Evolutionary conservation across 2,888 invertebrate species (phyloP).

Genomic region (Scotopteryx bipunctaria): DNA sequence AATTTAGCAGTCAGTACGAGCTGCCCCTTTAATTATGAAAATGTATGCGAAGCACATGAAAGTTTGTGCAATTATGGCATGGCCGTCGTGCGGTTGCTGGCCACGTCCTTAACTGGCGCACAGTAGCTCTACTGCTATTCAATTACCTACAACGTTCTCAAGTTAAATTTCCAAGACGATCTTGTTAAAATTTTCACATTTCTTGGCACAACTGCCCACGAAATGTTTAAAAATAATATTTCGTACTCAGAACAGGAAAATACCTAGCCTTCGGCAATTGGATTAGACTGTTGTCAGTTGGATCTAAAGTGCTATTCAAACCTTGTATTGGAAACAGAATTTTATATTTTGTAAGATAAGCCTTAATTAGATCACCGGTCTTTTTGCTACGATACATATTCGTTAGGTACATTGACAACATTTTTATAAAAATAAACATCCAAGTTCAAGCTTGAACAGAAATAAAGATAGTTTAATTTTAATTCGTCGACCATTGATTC

Average conservation of each 20-base stretch:
- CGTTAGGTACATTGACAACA: no score
- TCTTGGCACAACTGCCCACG: conserved; percentile 30
- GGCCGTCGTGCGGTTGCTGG: conserved; percentile 63
- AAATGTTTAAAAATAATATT: conserved; percentile 27
- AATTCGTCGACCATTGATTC: no score
- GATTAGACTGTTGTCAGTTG: conserved; percentile 21
- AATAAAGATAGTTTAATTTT: no score
- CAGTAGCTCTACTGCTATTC: conserved; percentile 69
- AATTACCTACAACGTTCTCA: conserved; percentile 65
- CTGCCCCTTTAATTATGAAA: conserved; percentile 81
- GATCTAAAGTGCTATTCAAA: conserved; percentile 24
- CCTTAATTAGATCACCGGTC: conserved; percentile 7
- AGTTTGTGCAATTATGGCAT: conserved; percentile 79
- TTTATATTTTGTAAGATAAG: conserved; percentile 12
- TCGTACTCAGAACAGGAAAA: conserved; percentile 12
- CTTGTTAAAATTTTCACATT: conserved; percentile 51
- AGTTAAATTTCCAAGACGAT: conserved; percentile 63
- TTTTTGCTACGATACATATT: background rate
- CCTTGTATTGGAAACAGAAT: conserved; percentile 17
- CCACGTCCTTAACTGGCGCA: conserved; percentile 68
- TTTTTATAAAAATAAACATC: no score
- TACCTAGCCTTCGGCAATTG: conserved; percentile 15
- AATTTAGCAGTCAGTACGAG: conserved; percentile 71
- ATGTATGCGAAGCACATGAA: conserved; percentile 82
- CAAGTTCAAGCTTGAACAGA: no score